phyloP scores from a whole-genome alignment of 2,888 invertebrate genomes.

The Coenonympha glycerion region DNA sequence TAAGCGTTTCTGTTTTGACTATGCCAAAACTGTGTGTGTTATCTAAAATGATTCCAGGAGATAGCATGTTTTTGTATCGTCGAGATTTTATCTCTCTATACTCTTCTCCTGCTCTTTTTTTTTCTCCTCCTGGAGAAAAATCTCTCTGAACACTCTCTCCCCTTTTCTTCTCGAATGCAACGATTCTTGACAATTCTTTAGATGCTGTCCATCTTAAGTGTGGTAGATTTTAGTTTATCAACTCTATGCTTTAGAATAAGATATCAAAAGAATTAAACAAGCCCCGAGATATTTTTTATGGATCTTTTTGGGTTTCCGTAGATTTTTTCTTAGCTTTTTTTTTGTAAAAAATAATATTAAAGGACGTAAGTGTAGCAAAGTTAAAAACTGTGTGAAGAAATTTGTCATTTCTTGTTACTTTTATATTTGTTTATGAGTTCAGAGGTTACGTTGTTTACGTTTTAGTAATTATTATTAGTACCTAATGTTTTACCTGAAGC shows the following conservation, averaged over 20 bases:
- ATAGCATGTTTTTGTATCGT: conserved; percentile 41
- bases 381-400: not conserved
- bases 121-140: too few relatives aligned
- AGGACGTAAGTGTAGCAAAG: not conserved
- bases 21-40: conserved; percentile 54
- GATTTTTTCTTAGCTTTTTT: too few relatives aligned
- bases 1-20: conserved; percentile 55
- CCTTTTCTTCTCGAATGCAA: too few relatives aligned
- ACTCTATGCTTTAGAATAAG: too few relatives aligned
- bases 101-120: too few relatives aligned
- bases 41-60: conserved; percentile 48
- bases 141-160: too few relatives aligned
- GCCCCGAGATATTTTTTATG: too few relatives aligned
- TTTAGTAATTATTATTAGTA: conserved; percentile 45
- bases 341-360: too few relatives aligned
- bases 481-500: conserved; percentile 17
- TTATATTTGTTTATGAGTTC: conserved; percentile 53
- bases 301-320: not conserved
- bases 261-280: too few relatives aligned
- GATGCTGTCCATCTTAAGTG: too few relatives aligned
- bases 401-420: conserved; percentile 31
- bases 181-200: too few relatives aligned
- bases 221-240: too few relatives aligned
- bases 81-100: not conserved
- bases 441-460: conserved; percentile 47